phyloP scores from a whole-genome alignment of 1,140 invertebrate genomes.

The Drosophila sechellia region DNA sequence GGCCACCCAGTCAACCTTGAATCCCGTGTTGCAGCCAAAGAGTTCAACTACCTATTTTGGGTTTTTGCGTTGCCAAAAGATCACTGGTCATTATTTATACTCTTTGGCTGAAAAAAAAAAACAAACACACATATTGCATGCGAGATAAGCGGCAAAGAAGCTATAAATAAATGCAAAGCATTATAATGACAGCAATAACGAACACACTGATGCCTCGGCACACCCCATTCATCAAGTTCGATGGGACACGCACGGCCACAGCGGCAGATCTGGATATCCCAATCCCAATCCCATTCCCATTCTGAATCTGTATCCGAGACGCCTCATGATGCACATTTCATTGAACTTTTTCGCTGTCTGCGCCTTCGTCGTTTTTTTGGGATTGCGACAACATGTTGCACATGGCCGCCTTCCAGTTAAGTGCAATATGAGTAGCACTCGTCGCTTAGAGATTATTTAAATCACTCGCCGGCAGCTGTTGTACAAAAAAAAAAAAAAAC shows the following conservation, averaged over 20 bases:
- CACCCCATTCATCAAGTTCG: slow-evolving; percentile 79
- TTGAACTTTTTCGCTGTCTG: slow-evolving; percentile 62
- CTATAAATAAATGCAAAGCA: slow-evolving; percentile 74
- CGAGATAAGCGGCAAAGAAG: slow-evolving; percentile 40
- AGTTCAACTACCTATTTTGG: slow-evolving; percentile 64
- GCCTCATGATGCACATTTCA: slow-evolving; percentile 49
- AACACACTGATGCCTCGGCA: slow-evolving; percentile 70
- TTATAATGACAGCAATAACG: slow-evolving; percentile 83
- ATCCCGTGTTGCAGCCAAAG: slow-evolving; percentile 33
- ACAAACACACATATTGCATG: slow-evolving; percentile 24
- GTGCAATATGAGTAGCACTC: slow-evolving; percentile 80
- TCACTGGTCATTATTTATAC: slow-evolving; percentile 39
- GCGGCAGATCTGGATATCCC: slow-evolving; percentile 19
- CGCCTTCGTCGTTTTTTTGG: slow-evolving; percentile 30
- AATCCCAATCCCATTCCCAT: not conserved
- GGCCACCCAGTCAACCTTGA: slow-evolving; percentile 62
- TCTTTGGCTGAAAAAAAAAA: slow-evolving; percentile 9
- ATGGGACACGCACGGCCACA: slow-evolving; percentile 55
- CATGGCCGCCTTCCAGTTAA: slow-evolving; percentile 65
- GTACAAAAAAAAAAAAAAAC: slow-evolving; percentile 8
- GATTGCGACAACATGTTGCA: slow-evolving; percentile 77
- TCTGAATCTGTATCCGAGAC: slow-evolving; percentile 1
- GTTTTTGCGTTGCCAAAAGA: slow-evolving; percentile 30
- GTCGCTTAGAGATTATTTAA: slow-evolving; percentile 70
- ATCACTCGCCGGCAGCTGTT: slow-evolving; percentile 52